Base-by-base conservation (phyloP, 2,113 vertebrate species). In the Equus przewalskii region DNA sequence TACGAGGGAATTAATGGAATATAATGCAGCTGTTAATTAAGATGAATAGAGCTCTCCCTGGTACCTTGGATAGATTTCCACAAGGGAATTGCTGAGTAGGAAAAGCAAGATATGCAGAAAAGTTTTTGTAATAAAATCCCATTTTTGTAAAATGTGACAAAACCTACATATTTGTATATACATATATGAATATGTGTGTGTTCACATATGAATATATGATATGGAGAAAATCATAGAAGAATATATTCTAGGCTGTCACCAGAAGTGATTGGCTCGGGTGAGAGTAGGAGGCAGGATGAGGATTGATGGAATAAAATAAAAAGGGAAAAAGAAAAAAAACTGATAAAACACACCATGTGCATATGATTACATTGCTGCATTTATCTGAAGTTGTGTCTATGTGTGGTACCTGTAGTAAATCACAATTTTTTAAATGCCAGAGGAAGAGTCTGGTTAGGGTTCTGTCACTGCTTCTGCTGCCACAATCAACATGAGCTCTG, bases 71-170 rank as follows among this genome's bases (percentile, higher is more conserved):
- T 41, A 86, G 10, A 94, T 91, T 89, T 91, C 21, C 36, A 58
- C 7, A 94, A 96, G 51, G 51, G 8, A 89, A 7, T 49, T 30
- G 21, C 44, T 70, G 16, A 95, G 33, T 86, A 60, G 54, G 76
- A 95, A 91, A 96, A 90, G 8, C 54, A 83, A 67, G n/a, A 91
- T 49, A 49, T 72, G 16, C 22, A 65, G n/a, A 41, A 58, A 87
- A 51, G 4, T 16, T 58, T 89, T 51, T 94, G 28, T 28, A 81
- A 86, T 75, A 81, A 81, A 51, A 80, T 75, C 8, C 2, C 16
- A 82, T 33, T 73, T 64, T 78, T 41, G n/a, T 58, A 78, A 87
- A 72, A 60, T 11, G 83, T 91, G 24, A 28, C 10, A 82, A 78
- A 83, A 16, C 41, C 6, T 72, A 69, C 3, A 26, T 82, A 49